Evolutionary conservation across 1,140 invertebrate species (phyloP), one percentile per base, ranked within the genome.

Genomic region (Aphaenogaster rudis): DNA sequence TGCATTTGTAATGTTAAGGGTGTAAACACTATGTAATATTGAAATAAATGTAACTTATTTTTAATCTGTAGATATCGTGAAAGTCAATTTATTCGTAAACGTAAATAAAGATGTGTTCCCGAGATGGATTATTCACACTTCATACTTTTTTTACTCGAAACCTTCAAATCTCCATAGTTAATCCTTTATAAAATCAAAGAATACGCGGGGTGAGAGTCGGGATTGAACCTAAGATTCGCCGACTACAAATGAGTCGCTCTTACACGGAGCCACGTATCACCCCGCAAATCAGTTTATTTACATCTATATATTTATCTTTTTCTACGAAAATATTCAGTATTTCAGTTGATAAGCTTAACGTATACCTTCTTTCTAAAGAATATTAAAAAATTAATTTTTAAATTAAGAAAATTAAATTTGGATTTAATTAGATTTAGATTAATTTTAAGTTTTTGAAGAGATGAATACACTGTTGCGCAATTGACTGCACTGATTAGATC

Each of bases 11-110:
- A 90, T 81, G 52, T 86, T 88, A 77, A 79, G 87, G 59, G 54
- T 78, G 45, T 76, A 88, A 28, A 90, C 50, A 69, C 78, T 90
- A 81, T 90, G 63, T 61, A 54, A 86, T 87, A 88, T 79, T 69
- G 6, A 81, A 89, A 87, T 91, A 90, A 74, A 87, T 48, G 42
- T 88, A 72, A 81, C 36, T 89, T 89, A 91, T 89, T 90, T 76
- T 84, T 87, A 36, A 86, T 74, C 33, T 7, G 8, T 0, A n/a
- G 21, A n/a, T n/a, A 4, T 64, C 13, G 21, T 21, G n/a, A 2
- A 33, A 39, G 11, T 17, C 13, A 13, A 33, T 76, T 64, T 7
- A 48, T 64, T 42, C 42, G 15, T 64, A 64, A 64, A 7, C 3
- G 33, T 64, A 64, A 63, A 63, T 17, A 7, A 39, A 64, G 6